Evolutionary conservation across 2,888 invertebrate genomes (phyloP), one percentile per base, ranked within the genome.

Genomic region (Pedicia rivosa): DNA sequence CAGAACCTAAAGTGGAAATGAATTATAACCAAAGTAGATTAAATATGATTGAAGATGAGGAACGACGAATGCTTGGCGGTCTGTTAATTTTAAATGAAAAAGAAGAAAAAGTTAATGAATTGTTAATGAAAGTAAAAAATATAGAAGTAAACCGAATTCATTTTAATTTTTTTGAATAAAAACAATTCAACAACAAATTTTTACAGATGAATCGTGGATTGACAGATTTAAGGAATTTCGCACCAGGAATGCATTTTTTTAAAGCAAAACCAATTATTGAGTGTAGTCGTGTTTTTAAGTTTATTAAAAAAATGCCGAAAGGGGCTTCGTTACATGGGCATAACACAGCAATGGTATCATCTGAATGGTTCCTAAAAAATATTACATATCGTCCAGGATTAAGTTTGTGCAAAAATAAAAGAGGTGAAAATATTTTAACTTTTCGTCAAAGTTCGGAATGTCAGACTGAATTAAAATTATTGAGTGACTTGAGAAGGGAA

Each of bases 301-400:
- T 74, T 2, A 67, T 77, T 24, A 60, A 64, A 36, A 58, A 58
- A 44, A 58, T 77, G 55, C 77, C 77, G 0, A 77, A 61, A 39
- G 77, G 72, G 1, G 67, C 64, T 1, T 64, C 68, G 2, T 51
- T 74, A 3, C 74, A 74, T 45, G 63, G 63, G 0, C 74, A 74
- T 48, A 62, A 69, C 40, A 61, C 65, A 2, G 67, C 68, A 1
- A 60, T 66, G 32, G 67, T 62, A n/a, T 67, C 67, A 2, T 54
- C 60, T 1, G 64, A 67, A 26, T 72, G 62, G 51, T 47, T 71
- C 7, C 60, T 68, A 10, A 48, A 56, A 5, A 67, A 72, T 44
- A 47, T 72, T 17, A 71, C 70, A 1, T 65, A 65, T 37, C 55
- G 62, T 15, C 51, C 50, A 33, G 41, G 48, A 56, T 2, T 50